A percentile compares a stretch with the other conserved stretches of the same genome.
Conservation (phyloP, 1,140 invertebrate genomes). For the Akabosia matsudoensis region DNA sequence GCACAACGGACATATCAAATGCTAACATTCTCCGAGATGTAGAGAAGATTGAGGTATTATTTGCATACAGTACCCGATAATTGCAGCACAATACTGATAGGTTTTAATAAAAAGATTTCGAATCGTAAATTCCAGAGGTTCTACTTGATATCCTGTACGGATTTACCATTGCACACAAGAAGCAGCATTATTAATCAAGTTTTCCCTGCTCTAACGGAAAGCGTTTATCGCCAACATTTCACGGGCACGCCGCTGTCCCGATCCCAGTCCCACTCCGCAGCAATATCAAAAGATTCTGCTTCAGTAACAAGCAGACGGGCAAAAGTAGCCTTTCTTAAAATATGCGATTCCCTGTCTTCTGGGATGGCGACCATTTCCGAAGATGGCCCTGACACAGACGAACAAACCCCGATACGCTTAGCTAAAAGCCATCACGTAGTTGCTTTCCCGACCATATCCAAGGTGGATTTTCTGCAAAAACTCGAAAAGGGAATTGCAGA, state of each 20-base stretch:
- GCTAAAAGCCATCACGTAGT: neutral
- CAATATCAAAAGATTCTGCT: neutral
- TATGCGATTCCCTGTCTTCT: neutral
- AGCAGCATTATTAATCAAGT: neutral
- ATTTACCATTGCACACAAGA: neutral
- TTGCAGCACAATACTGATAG: no score
- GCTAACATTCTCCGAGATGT: neutral
- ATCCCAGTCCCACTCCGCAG: neutral
- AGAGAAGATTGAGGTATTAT: neutral
- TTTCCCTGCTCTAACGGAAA: neutral
- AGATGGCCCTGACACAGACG: neutral
- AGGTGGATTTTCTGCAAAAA: neutral
- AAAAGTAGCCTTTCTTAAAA: neutral
- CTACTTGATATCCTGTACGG: neutral
- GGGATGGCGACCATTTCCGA: neutral
- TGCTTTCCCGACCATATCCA: neutral
- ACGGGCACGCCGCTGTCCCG: neutral
- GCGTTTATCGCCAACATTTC: neutral
- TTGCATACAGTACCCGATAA: no score
- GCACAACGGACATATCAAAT: no score
- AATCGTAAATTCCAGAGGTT: neutral
- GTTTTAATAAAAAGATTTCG: no score
- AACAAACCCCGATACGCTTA: neutral
- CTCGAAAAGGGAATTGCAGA: neutral
- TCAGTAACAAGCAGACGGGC: neutral